These are phyloP conservation scores for Drosophila ohnishii DNA, from an alignment of 1,140 invertebrate species.

Conservation along the genomic window DNA sequence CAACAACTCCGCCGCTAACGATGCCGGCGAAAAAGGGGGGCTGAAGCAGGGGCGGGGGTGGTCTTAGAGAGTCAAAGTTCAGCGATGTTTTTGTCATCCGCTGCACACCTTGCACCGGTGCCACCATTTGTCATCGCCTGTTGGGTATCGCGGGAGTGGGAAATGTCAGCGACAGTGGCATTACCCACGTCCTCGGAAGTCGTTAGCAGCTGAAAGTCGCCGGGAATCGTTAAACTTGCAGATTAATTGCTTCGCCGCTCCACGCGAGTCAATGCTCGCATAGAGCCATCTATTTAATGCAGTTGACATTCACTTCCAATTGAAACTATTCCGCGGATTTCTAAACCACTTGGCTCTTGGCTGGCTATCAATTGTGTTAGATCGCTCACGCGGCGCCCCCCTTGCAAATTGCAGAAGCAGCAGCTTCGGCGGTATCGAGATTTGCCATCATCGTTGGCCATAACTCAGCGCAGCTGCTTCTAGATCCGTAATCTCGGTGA, in stretches of 20 bases:
- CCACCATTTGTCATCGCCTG: slow-evolving; percentile 64
- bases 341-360: slow-evolving; percentile 26
- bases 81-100: slow-evolving; percentile 53
- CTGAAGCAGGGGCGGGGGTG: background rate
- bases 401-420: slow-evolving; percentile 6
- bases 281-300: slow-evolving; percentile 31
- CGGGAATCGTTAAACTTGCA: slow-evolving; percentile 36
- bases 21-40: background rate
- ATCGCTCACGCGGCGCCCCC: slow-evolving; percentile 3
- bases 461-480: slow-evolving; percentile 45
- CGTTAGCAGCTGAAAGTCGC: slow-evolving; percentile 38
- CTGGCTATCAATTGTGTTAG: slow-evolving; percentile 36
- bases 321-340: slow-evolving; percentile 35
- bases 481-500: slow-evolving; percentile 65
- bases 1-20: slow-evolving; percentile 50
- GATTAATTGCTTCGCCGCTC: slow-evolving; percentile 26
- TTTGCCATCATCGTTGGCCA: slow-evolving; percentile 40
- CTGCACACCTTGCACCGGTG: slow-evolving; percentile 53
- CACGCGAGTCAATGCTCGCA: slow-evolving; percentile 26
- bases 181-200: slow-evolving; percentile 34
- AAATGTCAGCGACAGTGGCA: slow-evolving; percentile 55
- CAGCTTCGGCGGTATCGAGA: slow-evolving; percentile 5
- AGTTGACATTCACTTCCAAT: slow-evolving; percentile 48
- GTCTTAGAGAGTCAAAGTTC: slow-evolving; percentile 67
- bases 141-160: slow-evolving; percentile 1